These are phyloP conservation scores for Drosophila lowei DNA, from an alignment of 1,140 invertebrate species.

Conservation along the genomic window DNA sequence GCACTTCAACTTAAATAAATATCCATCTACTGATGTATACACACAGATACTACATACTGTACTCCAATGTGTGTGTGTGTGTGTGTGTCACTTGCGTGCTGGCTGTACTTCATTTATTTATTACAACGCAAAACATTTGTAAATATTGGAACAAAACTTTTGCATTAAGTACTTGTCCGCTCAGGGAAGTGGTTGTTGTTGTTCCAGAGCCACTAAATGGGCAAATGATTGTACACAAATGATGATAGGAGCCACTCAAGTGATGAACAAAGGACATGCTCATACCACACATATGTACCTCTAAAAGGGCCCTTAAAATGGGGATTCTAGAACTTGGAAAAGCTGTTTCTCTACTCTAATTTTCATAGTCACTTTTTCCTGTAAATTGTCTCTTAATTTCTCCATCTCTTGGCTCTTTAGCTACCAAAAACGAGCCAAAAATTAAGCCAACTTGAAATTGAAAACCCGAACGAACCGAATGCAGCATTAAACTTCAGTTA, in stretches of 20 bases:
- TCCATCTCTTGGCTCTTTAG: too few relatives aligned
- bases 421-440: too few relatives aligned
- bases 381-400: too few relatives aligned
- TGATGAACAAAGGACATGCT: too few relatives aligned
- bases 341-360: too few relatives aligned
- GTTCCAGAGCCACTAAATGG: not conserved
- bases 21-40: constrained; percentile 6
- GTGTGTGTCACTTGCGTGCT: constrained; percentile 55
- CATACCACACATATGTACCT: too few relatives aligned
- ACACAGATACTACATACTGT: too few relatives aligned
- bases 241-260: not conserved
- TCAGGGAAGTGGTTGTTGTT: not conserved
- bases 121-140: constrained; percentile 72
- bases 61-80: too few relatives aligned
- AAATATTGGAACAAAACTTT: constrained; percentile 74
- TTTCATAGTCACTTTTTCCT: too few relatives aligned
- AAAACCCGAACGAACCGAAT: constrained; percentile 11
- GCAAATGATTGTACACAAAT: not conserved
- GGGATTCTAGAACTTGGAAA: too few relatives aligned
- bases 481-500: constrained; percentile 34
- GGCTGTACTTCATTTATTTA: constrained; percentile 43
- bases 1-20: constrained; percentile 66
- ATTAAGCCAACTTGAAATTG: constrained; percentile 6
- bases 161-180: constrained; percentile 54
- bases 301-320: too few relatives aligned